Evolutionary conservation across 2,797 vertebrate species (phyloP).

Genomic region (Xiphorhynchus erythropygius): DNA sequence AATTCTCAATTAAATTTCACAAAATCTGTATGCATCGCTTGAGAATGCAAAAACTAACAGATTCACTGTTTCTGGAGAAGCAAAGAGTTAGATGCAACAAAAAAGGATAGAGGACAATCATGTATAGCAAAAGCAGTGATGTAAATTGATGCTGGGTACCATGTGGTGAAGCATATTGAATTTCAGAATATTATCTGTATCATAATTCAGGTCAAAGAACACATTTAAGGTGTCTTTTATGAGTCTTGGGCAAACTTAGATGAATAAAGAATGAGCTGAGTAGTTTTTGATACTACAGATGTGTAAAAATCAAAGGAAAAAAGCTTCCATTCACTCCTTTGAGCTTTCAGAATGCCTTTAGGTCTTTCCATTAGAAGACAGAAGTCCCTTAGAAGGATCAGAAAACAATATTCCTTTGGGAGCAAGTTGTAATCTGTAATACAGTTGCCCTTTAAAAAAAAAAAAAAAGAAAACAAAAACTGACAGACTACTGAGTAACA

Average conservation of each 20-base stretch:
- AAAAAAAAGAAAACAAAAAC: rapidly evolving
- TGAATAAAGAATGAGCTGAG: slow-evolving; percentile 50
- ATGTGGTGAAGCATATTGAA: not conserved
- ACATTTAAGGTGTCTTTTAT: slow-evolving; percentile 7
- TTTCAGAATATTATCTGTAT: not conserved
- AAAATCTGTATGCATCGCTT: not conserved
- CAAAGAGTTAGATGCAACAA: not conserved
- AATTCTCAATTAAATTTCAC: not conserved
- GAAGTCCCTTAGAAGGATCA: slow-evolving; percentile 50
- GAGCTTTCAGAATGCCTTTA: slow-evolving; percentile 63
- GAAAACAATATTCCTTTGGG: slow-evolving; percentile 28
- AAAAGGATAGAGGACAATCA: not conserved
- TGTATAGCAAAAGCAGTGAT: not conserved
- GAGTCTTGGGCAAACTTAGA: slow-evolving; percentile 22
- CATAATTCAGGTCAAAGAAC: slow-evolving; percentile 1
- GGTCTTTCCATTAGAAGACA: slow-evolving; percentile 61
- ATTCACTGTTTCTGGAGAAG: not conserved
- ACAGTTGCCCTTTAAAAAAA: not conserved
- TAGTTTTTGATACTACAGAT: slow-evolving; percentile 37
- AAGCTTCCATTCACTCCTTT: slow-evolving; percentile 44
- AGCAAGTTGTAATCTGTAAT: slow-evolving; percentile 41
- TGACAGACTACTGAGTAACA: not conserved
- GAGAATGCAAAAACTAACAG: not conserved
- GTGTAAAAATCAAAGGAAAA: slow-evolving; percentile 53
- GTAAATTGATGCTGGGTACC: not conserved